Conservation (phyloP, 2,797 vertebrate genomes). For the Melanotaenia maccullochi region DNA sequence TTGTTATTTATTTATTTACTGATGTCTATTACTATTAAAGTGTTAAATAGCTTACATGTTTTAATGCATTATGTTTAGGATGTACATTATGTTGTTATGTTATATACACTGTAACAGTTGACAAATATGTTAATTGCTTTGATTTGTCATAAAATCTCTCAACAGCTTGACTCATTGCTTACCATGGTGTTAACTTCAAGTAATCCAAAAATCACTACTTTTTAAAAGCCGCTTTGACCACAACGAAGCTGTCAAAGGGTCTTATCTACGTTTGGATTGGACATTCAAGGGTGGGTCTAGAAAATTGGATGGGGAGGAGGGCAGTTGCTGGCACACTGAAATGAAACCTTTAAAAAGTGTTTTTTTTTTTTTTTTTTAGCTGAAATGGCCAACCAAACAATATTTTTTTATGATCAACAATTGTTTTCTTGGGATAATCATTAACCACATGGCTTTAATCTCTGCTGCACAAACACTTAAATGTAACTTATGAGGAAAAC, state of each 20-base stretch:
- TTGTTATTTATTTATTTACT: not conserved
- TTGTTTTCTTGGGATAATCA: too few relatives aligned
- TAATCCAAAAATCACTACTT: not conserved
- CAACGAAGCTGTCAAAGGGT: not conserved
- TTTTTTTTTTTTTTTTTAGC: too few relatives aligned
- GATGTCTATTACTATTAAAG: not conserved
- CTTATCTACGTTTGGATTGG: not conserved
- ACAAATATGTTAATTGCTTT: not conserved
- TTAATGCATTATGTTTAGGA: not conserved
- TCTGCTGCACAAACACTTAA: too few relatives aligned
- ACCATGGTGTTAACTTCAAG: not conserved
- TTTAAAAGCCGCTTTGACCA: not conserved
- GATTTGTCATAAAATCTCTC: slow-evolving; percentile 1
- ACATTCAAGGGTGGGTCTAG: too few relatives aligned
- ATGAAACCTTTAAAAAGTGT: too few relatives aligned
- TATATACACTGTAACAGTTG: not conserved
- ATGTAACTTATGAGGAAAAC: too few relatives aligned
- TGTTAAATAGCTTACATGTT: not conserved
- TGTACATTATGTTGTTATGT: not conserved
- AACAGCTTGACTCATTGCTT: not conserved
- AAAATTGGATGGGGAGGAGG: too few relatives aligned
- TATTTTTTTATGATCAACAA: too few relatives aligned
- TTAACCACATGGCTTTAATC: too few relatives aligned
- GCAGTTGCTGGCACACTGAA: too few relatives aligned
- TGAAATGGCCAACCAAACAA: too few relatives aligned